Conservation (phyloP, 2,888 invertebrate genomes). For the Hydropsyche betteni region DNA sequence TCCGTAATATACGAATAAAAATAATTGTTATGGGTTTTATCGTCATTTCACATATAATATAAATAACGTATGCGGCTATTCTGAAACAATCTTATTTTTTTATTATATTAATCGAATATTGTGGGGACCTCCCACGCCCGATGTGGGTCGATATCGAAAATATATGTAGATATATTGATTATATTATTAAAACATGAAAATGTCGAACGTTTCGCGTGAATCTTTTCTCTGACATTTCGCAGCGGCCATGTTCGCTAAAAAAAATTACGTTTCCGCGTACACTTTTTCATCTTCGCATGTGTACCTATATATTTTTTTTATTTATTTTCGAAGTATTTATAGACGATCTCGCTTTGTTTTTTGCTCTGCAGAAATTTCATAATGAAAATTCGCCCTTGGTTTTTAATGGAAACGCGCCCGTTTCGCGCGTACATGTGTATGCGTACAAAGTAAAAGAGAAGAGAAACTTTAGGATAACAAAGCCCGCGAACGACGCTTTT, state of each 20-base stretch:
- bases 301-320: too few relatives aligned
- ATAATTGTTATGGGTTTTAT: slow-evolving; percentile 27
- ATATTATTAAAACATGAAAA: slow-evolving; percentile 12
- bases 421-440: too few relatives aligned
- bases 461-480: slow-evolving; percentile 20
- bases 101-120: slow-evolving; percentile 5
- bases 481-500: slow-evolving; percentile 5
- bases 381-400: too few relatives aligned
- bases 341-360: too few relatives aligned
- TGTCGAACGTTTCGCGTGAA: background rate
- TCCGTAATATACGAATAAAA: slow-evolving; percentile 17
- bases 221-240: slow-evolving; percentile 8
- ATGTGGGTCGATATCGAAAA: slow-evolving; percentile 27
- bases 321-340: too few relatives aligned
- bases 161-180: slow-evolving; percentile 8
- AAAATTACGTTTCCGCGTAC: too few relatives aligned
- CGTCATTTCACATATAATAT: slow-evolving; percentile 8
- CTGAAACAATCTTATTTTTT: slow-evolving; percentile 15
- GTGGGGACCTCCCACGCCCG: slow-evolving; percentile 13
- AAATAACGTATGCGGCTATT: slow-evolving; percentile 27
- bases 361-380: too few relatives aligned
- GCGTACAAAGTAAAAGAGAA: background rate
- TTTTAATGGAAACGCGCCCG: too few relatives aligned
- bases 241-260: background rate
- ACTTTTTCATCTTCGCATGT: too few relatives aligned